phyloP scores from a whole-genome alignment of 23 tunicate genomes.

The Trididemnum miniatum region DNA sequence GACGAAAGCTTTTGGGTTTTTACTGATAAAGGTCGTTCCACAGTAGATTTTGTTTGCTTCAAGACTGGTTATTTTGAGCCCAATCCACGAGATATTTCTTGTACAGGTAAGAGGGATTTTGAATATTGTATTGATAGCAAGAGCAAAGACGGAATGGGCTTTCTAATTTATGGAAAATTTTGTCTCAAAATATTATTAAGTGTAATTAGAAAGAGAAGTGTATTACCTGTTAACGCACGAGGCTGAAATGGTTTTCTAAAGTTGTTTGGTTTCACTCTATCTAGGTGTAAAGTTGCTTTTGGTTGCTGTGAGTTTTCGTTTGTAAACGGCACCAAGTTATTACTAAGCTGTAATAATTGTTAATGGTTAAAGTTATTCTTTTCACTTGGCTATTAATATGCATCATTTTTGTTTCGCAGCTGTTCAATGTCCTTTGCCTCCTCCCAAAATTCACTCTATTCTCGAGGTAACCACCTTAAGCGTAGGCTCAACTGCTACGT shows the following conservation, averaged over 20 bases:
- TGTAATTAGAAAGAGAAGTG: too few relatives aligned
- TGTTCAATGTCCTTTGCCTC: conserved; percentile 62
- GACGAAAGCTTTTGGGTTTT: conserved; percentile 69
- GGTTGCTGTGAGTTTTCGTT: too few relatives aligned
- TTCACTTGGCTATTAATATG: not conserved
- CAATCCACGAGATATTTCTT: conserved; percentile 40
- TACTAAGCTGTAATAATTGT: too few relatives aligned
- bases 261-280: too few relatives aligned
- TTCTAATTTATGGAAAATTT: too few relatives aligned
- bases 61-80: conserved; percentile 50
- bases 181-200: too few relatives aligned
- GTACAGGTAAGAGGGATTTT: conserved; percentile 76
- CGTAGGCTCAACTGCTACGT: conserved; percentile 20
- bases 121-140: too few relatives aligned
- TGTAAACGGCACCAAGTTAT: too few relatives aligned
- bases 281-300: too few relatives aligned
- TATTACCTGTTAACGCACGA: too few relatives aligned
- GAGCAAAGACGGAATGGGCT: too few relatives aligned
- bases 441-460: conserved; percentile 22
- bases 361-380: not conserved
- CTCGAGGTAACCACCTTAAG: conserved; percentile 1
- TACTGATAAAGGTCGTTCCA: conserved; percentile 20
- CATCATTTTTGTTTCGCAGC: not conserved
- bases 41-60: conserved; percentile 43
- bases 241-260: too few relatives aligned